phyloP scores from a whole-genome alignment of 37 sponge, comb jelly and placozoan genomes.

The Hexactinellida sp. region DNA sequence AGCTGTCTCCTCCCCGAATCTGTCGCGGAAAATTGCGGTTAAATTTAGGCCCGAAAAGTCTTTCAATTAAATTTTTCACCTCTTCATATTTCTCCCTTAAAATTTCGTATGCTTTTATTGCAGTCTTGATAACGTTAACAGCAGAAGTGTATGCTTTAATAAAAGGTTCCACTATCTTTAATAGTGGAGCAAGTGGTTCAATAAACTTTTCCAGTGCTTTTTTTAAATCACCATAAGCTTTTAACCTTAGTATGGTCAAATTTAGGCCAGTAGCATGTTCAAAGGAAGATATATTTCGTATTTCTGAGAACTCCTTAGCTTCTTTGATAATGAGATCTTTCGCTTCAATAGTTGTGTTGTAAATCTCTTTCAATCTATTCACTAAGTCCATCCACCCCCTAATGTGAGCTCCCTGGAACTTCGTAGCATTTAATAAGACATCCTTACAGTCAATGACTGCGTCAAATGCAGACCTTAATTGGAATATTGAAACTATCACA shows the following conservation, averaged over 20 bases:
- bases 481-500: neutral
- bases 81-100: neutral
- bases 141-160: neutral
- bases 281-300: neutral
- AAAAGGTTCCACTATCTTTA: neutral
- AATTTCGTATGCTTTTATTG: neutral
- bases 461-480: neutral
- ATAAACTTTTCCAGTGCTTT: neutral
- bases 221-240: neutral
- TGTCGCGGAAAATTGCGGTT: neutral
- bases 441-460: neutral
- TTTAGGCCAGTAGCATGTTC: neutral
- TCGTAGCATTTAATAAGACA: neutral
- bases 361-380: neutral
- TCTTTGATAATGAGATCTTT: neutral
- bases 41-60: neutral
- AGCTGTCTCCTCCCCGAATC: neutral
- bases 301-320: neutral
- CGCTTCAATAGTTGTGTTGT: neutral
- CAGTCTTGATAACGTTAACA: neutral
- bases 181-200: neutral
- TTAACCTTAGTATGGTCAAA: neutral
- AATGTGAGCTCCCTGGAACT: neutral
- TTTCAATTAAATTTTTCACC: neutral
- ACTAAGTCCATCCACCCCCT: neutral